Evolutionary conservation across 2,113 vertebrate species (phyloP).

Genomic region (Prunella fulvescens): DNA sequence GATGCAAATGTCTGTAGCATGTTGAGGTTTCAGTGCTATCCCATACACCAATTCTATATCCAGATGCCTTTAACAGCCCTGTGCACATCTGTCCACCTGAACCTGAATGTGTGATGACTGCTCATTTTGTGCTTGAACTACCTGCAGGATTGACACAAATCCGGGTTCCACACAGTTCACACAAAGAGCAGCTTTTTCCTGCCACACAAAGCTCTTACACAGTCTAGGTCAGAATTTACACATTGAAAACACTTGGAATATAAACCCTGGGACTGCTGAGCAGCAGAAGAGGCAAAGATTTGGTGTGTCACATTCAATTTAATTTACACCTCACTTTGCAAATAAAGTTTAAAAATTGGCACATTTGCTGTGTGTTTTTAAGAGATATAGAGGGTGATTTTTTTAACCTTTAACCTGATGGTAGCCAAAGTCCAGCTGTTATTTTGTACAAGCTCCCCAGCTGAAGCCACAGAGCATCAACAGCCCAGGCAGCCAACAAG

Average conservation of each 20-base stretch:
- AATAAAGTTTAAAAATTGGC: neutral
- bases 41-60: neutral
- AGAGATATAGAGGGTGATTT: accelerated
- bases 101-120: neutral
- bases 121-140: neutral
- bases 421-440: neutral
- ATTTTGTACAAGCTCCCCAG: neutral
- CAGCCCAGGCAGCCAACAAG: neutral
- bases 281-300: neutral
- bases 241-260: neutral
- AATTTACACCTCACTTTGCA: neutral
- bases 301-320: neutral
- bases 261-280: neutral
- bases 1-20: neutral
- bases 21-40: neutral
- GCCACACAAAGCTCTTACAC: neutral
- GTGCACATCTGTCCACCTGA: neutral
- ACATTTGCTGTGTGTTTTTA: neutral
- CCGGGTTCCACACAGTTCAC: neutral
- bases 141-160: neutral
- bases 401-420: neutral
- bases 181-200: neutral
- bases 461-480: neutral
- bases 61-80: constrained; percentile 5
- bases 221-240: neutral